phyloP scores from a whole-genome alignment of 2,888 invertebrate genomes.

The Rhamnusium bicolor region DNA sequence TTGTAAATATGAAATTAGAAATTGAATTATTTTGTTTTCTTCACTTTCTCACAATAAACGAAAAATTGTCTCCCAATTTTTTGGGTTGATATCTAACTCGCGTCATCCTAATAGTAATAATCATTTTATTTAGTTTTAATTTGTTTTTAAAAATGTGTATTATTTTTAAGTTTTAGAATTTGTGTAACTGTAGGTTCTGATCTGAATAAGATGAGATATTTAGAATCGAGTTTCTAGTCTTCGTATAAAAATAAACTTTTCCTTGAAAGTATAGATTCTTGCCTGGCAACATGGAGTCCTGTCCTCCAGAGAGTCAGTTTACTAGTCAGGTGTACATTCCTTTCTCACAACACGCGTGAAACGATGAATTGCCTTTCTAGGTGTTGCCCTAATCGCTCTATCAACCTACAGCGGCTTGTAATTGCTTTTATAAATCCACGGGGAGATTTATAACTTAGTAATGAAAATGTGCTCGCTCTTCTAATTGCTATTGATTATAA shows the following conservation, averaged over 20 bases:
- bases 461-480: slow-evolving; percentile 48
- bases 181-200: too few relatives aligned
- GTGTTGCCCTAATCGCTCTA: slow-evolving; percentile 61
- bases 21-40: too few relatives aligned
- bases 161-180: too few relatives aligned
- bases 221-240: too few relatives aligned
- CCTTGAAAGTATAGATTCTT: background rate
- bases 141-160: too few relatives aligned
- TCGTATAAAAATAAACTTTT: background rate
- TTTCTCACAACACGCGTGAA: slow-evolving; percentile 55
- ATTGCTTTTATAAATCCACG: slow-evolving; percentile 61
- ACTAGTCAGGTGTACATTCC: slow-evolving; percentile 52
- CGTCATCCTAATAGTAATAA: too few relatives aligned
- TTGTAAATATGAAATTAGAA: too few relatives aligned
- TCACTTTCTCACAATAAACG: too few relatives aligned
- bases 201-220: too few relatives aligned
- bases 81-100: too few relatives aligned
- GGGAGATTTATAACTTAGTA: slow-evolving; percentile 53
- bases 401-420: slow-evolving; percentile 60
- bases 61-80: too few relatives aligned
- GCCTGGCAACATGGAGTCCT: slow-evolving; percentile 7
- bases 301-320: slow-evolving; percentile 7
- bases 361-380: slow-evolving; percentile 54
- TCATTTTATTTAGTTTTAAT: too few relatives aligned
- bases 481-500: slow-evolving; percentile 44